Conservation (phyloP, 2,888 invertebrate species). For the Athripsodes cinereus region DNA sequence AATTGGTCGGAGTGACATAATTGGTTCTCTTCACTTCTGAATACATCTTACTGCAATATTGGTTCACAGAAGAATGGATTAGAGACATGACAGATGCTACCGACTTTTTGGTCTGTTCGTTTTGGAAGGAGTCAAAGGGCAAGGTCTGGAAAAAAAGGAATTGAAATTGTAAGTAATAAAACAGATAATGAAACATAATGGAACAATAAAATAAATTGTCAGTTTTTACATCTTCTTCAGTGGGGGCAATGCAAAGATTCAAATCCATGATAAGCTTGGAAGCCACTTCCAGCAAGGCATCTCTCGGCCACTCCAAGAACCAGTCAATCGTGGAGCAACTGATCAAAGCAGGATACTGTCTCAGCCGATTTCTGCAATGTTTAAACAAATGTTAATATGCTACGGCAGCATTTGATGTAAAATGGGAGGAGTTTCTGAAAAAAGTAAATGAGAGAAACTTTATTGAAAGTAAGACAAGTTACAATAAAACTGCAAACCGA, state of each 20-base stretch:
- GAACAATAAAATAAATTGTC: neutral
- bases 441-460: too few species aligned
- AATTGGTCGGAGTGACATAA: constrained; percentile 87
- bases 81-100: constrained; percentile 72
- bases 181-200: neutral
- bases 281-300: constrained; percentile 85
- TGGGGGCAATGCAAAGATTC: constrained; percentile 63
- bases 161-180: neutral
- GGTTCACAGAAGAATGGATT: constrained; percentile 76
- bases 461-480: too few species aligned
- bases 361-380: constrained; percentile 60
- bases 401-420: too few species aligned
- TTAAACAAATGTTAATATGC: neutral
- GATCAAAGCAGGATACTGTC: constrained; percentile 83
- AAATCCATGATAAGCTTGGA: constrained; percentile 71
- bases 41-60: constrained; percentile 66
- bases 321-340: constrained; percentile 87
- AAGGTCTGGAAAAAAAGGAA: neutral
- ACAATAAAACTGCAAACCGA: too few species aligned
- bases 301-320: constrained; percentile 85
- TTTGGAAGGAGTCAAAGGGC: neutral
- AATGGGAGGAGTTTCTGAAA: too few species aligned
- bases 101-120: constrained; percentile 31
- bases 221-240: constrained; percentile 40
- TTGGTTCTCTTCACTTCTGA: constrained; percentile 72